phyloP scores from a whole-genome alignment of 1,140 invertebrate genomes.

The Delia radicum region DNA sequence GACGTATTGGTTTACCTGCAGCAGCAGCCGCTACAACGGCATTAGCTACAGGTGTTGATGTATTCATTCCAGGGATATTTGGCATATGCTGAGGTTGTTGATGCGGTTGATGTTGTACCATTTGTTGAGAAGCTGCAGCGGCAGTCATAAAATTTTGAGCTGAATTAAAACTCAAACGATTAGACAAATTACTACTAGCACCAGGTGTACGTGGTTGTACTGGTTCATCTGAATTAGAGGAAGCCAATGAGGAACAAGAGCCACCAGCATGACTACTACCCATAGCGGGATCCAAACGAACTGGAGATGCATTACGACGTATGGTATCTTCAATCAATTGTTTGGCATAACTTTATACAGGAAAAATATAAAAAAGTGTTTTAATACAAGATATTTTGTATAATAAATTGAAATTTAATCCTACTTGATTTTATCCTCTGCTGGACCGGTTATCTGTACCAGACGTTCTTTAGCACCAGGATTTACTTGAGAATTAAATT shows the following conservation, averaged over 20 bases:
- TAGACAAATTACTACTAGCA: conserved; percentile 36
- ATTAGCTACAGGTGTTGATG: conserved; percentile 31
- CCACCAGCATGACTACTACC: conserved; percentile 56
- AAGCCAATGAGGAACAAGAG: conserved; percentile 70
- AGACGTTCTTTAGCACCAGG: conserved; percentile 88
- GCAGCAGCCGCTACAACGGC: conserved; percentile 47
- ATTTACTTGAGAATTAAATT: conserved; percentile 69
- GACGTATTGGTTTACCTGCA: conserved; percentile 58
- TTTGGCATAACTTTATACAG: conserved; percentile 73
- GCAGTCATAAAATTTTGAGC: conserved; percentile 53
- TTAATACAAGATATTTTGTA: background rate
- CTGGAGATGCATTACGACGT: conserved; percentile 85
- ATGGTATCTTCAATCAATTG: conserved; percentile 91
- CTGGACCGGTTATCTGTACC: conserved; percentile 89
- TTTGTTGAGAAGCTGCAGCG: conserved; percentile 52
- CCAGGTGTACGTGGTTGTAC: conserved; percentile 48
- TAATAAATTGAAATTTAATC: conserved; percentile 51
- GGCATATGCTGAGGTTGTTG: conserved; percentile 28
- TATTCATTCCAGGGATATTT: conserved; percentile 4
- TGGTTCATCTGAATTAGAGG: conserved; percentile 73
- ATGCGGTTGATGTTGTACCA: conserved; percentile 41
- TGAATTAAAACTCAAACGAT: conserved; percentile 56
- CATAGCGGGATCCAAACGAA: conserved; percentile 65
- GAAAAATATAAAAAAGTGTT: conserved; percentile 5
- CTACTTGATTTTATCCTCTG: conserved; percentile 88